Evolutionary conservation across 2,888 invertebrate species (phyloP).

Genomic region (Trachelus iudaicus): DNA sequence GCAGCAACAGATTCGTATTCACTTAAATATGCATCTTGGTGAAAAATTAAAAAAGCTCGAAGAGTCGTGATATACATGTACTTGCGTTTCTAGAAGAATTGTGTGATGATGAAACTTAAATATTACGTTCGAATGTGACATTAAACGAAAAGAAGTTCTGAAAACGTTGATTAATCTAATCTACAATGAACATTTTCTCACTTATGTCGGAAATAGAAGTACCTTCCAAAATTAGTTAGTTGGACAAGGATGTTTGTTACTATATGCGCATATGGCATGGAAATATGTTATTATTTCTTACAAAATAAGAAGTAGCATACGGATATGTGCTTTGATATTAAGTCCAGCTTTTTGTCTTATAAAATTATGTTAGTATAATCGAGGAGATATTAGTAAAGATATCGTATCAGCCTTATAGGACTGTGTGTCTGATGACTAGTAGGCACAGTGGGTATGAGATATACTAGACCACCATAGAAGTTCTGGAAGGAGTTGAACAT

Average conservation of each 20-base stretch:
- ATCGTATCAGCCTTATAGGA: too few species aligned
- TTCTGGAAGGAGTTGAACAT: too few species aligned
- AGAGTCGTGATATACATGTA: background rate
- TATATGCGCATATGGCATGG: background rate
- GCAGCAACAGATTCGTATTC: constrained; percentile 36
- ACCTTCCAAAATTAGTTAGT: background rate
- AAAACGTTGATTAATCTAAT: background rate
- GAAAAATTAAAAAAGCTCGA: constrained; percentile 35
- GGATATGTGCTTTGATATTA: background rate
- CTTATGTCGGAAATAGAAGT: background rate
- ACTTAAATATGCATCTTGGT: constrained; percentile 40
- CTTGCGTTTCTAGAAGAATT: background rate
- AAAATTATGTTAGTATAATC: background rate
- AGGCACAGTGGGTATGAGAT: too few species aligned
- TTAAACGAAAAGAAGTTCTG: background rate
- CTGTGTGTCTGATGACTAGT: too few species aligned
- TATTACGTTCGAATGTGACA: background rate
- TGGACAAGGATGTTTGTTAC: background rate
- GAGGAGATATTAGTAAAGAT: too few species aligned
- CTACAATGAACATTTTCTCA: background rate
- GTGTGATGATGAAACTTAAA: background rate
- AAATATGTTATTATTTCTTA: background rate
- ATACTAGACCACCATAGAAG: too few species aligned
- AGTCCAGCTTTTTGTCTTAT: background rate
- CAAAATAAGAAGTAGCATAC: too few species aligned